These are phyloP conservation scores for Chionodraco myersi DNA, from an alignment of 2,113 vertebrate genomes.

Conservation along the genomic window DNA sequence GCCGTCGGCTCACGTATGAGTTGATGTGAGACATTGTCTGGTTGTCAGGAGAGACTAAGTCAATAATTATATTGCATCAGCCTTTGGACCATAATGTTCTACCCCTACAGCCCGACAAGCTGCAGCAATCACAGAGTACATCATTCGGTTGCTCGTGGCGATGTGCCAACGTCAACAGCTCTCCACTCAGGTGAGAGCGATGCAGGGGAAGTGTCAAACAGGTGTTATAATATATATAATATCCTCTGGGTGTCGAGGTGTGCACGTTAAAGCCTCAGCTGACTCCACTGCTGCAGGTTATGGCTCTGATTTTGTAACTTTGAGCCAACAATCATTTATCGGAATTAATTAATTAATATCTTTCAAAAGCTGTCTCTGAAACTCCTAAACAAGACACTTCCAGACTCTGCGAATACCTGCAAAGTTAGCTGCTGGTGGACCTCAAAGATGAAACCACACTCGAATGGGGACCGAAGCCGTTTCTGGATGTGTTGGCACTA, in stretches of 20 bases:
- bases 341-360: neutral
- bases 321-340: neutral
- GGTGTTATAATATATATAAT: slow-evolving; percentile 15
- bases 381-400: too few relatives aligned
- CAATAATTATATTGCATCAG: slow-evolving; percentile 47
- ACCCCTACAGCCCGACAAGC: neutral
- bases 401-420: too few relatives aligned
- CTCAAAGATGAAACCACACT: too few relatives aligned
- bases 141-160: neutral
- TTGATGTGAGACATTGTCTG: neutral
- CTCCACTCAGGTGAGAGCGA: neutral
- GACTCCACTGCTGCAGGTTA: neutral
- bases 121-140: neutral
- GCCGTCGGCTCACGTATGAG: neutral
- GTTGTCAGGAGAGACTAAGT: slow-evolving; percentile 27
- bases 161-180: slow-evolving; percentile 43
- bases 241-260: neutral
- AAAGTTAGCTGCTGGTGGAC: too few relatives aligned
- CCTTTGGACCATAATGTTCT: slow-evolving; percentile 46
- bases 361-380: neutral
- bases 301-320: neutral
- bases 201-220: slow-evolving; percentile 24
- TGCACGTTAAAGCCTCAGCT: neutral
- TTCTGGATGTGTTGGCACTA: too few relatives aligned
- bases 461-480: too few relatives aligned